These are phyloP conservation scores for Uromys caudimaculatus DNA, from an alignment of 2,797 vertebrate species.

Conservation along the genomic window DNA sequence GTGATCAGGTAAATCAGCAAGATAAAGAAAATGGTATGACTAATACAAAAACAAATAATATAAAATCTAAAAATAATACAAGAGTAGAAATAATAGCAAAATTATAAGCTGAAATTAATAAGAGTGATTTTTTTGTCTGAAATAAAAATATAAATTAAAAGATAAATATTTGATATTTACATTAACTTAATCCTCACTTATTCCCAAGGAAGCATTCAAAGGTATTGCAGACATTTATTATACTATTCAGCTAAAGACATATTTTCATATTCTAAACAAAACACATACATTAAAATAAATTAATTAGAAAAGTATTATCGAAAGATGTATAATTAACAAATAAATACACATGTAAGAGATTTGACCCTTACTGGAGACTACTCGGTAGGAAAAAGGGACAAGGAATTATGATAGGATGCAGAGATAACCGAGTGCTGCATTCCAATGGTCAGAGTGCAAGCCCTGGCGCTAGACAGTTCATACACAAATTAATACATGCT, in stretches of 20 bases:
- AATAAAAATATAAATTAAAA: conserved; percentile 38
- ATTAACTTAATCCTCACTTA: conserved; percentile 1
- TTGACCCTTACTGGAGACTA: not conserved
- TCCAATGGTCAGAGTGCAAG: not conserved
- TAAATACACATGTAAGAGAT: not conserved
- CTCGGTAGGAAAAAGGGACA: not conserved
- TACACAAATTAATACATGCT: not conserved
- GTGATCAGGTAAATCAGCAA: not conserved
- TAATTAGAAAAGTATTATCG: not conserved
- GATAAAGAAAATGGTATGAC: not conserved
- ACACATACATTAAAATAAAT: conserved; percentile 15
- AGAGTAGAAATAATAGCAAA: not conserved
- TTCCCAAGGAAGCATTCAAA: not conserved
- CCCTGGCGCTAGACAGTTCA: not conserved
- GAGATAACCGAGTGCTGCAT: not conserved
- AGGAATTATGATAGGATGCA: not conserved
- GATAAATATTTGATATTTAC: not conserved
- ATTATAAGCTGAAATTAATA: conserved; percentile 36
- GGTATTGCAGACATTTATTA: not conserved
- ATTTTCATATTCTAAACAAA: conserved; percentile 47
- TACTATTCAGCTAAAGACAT: not conserved
- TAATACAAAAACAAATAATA: not conserved
- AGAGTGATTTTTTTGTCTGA: not conserved
- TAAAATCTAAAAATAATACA: conserved; percentile 27
- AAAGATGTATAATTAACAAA: conserved; percentile 35